phyloP scores from a whole-genome alignment of 1,140 invertebrate genomes.

The Caerostris darwini region DNA sequence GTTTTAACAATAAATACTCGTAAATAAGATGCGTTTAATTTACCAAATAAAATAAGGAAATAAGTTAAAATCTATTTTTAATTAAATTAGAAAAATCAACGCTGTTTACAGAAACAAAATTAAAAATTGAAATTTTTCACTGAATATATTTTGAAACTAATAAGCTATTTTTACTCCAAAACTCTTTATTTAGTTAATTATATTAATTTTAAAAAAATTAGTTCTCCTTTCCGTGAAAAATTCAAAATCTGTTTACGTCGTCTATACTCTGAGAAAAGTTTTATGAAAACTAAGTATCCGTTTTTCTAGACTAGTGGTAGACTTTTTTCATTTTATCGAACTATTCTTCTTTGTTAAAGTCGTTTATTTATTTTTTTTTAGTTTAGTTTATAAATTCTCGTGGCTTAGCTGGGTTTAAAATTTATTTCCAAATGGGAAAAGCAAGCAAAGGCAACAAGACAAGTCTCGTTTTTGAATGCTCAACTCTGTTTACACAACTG shows the following conservation, averaged over 20 bases:
- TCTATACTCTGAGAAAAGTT: background rate
- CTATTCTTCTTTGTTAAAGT: background rate
- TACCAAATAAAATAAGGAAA: no score
- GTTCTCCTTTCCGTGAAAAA: background rate
- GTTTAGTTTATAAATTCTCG: background rate
- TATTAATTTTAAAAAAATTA: background rate
- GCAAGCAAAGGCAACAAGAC: background rate
- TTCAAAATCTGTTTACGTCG: background rate
- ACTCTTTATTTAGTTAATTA: background rate
- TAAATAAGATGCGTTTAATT: no score
- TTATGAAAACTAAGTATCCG: background rate
- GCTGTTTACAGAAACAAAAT: no score
- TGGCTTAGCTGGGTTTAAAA: slow-evolving; percentile 1
- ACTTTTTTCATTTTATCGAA: background rate
- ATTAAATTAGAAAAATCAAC: no score
- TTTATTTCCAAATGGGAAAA: slow-evolving; percentile 1
- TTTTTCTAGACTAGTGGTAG: background rate
- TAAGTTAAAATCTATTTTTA: no score
- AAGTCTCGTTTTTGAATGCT: background rate
- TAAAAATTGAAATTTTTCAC: no score
- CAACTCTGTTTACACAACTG: background rate
- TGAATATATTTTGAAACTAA: no score
- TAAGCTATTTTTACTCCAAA: no score
- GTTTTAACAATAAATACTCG: no score
- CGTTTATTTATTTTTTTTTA: slow-evolving; percentile 20